Evolutionary conservation across 1,140 invertebrate genomes (phyloP), one percentile per base, ranked within the genome.

Genomic region (Dreissena rostriformis): DNA sequence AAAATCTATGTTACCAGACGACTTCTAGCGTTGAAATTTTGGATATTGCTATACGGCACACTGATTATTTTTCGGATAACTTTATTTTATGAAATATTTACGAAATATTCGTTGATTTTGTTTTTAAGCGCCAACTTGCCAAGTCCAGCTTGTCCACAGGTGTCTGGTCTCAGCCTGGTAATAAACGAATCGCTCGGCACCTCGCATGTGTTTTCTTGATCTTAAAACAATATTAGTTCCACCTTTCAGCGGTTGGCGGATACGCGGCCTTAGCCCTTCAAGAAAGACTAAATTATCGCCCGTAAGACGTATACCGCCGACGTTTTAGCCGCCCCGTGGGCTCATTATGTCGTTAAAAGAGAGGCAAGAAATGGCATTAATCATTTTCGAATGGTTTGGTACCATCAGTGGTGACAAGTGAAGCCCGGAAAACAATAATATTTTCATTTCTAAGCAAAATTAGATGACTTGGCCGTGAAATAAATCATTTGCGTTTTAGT

Each of bases 141-240:
- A 77, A 26, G 52, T 24, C 67, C 66, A 67, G 49, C 24, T 77
- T 77, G 67, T 22, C 28, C 67, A 63, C 24, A 61, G 67, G 51
- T 29, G 55, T 49, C 52, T 52, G 53, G 52, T 49, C 52, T 67
- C 67, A 77, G 24, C 12, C 39, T 17, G 79, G 52, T 81, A 81
- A 81, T 81, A 81, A 72, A 81, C 71, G 79, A 65, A 63, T 81
- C 79, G 72, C 71, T 81, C 79, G 39, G 53, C 67, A 73, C 7
- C 12, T 63, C 39, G 57, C 79, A 72, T 71, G 29, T 73, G 79
- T 81, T 81, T 81, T 81, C 70, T 52, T 10, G 71, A 72, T 81
- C 79, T 81, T 73, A 57, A 72, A 81, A 73, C 79, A 81, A 81
- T 72, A 81, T 81, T 81, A 81, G 79, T 81, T 81, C 79, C 79